Base-by-base conservation (phyloP, 2,888 invertebrate genomes). In the Lepidochitona cinerea region DNA sequence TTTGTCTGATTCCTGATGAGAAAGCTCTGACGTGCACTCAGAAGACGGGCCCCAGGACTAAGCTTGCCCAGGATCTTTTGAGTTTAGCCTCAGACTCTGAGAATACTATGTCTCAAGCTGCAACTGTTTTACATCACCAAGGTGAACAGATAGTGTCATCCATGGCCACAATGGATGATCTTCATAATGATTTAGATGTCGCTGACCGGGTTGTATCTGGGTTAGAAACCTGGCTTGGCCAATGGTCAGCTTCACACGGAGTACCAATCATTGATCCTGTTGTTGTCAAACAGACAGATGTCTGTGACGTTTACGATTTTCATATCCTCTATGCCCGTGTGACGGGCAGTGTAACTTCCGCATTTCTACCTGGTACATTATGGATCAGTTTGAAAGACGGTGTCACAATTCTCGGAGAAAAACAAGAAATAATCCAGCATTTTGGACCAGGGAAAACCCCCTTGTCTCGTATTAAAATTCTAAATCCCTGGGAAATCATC, bases 131-230 rank as follows among this genome's bases (percentile, higher is more conserved):
- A 26, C 71, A 77, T n/a, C 59, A 68, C 2, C 84, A 87, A 75
- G 86, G 86, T 0, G 72, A 79, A 32, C 85, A 87, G 67, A 75
- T 87, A 37, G 80, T 79, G 49, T 70, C 75, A 29, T 75, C 84
- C 1, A 37, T 81, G 1, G 73, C 73, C 0, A 75, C 77, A 9
- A 83, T 86, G 84, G 69, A 75, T 69, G 86, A 87, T 37, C 74
- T 87, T 41, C 83, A 87, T 66, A 79, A 82, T 74, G 86, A 87
- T 72, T 72, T 87, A 29, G 81, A 81, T 70, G 78, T 84, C 54
- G 83, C 84, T 12, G 85, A 86, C 6, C 79, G 77, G 32, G 65
- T 87, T 23, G 72, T 84, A 0, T 71, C 76, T 2, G 83, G 83
- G 7, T 67, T 87, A 23, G 82, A 85, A 33, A 77, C 80, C n/a